Evolutionary conservation across 2,113 vertebrate species (phyloP), one percentile per base, ranked within the genome.

Genomic region (Heliornis fulica): DNA sequence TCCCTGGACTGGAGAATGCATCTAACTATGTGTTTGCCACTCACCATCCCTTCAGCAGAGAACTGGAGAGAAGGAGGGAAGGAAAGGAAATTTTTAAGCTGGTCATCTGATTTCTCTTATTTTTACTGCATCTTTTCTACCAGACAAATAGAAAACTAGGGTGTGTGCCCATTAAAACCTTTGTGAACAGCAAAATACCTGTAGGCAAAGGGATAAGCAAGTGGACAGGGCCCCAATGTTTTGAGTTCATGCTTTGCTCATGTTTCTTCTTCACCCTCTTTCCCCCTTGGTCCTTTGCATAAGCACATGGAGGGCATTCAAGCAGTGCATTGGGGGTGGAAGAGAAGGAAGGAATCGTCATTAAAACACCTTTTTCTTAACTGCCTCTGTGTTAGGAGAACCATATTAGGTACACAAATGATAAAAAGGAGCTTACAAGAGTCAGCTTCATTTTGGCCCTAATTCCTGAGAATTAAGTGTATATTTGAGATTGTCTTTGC

Each of bases 301-400:
- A 74, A 89, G 21, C 23, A 70, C 1, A 1, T 0, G 6, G 71
- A 90, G 9, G 25, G 5, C 2, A 15, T 31, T 25, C 17, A n/a
- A 1, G 4, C 16, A 14, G 18, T 12, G 7, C 16, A 16, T 8
- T 20, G 3, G 6, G 4, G 56, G 21, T 45, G 31, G 48, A 66
- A 66, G 16, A 61, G 63, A 74, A 85, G 1, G 20, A 48, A 50
- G n/a, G 11, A 69, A 13, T 10, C 13, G 6, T 65, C 11, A 20
- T 65, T 83, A 46, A 86, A 86, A 43, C 31, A 77, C 4, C 19
- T 65, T 71, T 71, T 26, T 19, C n/a, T 82, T 50, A 19, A 19
- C 28, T 4, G 0, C 0, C 0, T 34, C 34, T 78, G 25, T 21
- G 32, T 64, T 51, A 34, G 22, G 32, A 88, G 25, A 11, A 46